Conservation (phyloP, 1,140 invertebrate genomes). For the Hypothenemus hampei region DNA sequence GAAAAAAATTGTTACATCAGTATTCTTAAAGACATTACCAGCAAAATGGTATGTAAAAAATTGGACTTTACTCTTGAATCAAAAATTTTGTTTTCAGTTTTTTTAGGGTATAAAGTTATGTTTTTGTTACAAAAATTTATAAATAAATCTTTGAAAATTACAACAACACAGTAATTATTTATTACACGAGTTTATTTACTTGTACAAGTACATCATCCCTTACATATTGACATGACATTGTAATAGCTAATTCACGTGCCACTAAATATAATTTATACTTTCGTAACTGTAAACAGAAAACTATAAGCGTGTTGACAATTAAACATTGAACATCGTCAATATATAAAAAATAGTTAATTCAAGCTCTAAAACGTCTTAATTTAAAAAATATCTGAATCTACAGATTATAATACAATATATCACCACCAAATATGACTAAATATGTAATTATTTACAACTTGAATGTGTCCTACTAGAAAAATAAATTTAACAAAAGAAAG, state of each 20-base stretch:
- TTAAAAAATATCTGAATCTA: neutral
- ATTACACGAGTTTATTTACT: too few relatives aligned
- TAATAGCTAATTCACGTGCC: neutral
- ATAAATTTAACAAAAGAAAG: neutral
- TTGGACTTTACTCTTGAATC: too few relatives aligned
- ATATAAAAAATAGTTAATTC: neutral
- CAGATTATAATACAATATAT: slow-evolving; percentile 1
- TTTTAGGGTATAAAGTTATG: too few relatives aligned
- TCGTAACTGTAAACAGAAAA: neutral
- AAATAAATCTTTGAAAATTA: too few relatives aligned
- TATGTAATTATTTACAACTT: neutral
- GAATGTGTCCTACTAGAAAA: neutral
- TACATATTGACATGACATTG: too few relatives aligned
- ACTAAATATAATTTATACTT: neutral
- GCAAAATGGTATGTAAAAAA: too few relatives aligned
- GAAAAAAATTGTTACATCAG: too few relatives aligned
- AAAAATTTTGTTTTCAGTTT: too few relatives aligned
- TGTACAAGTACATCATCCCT: too few relatives aligned
- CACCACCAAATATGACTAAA: slow-evolving; percentile 2
- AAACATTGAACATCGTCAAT: neutral
- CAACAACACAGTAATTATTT: too few relatives aligned
- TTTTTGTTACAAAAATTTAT: too few relatives aligned
- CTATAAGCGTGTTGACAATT: neutral
- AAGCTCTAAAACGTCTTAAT: neutral
- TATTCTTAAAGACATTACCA: too few relatives aligned